Percentiles rank a stretch among this genome's conserved stretches.
phyloP scores from a whole-genome alignment of 2,113 vertebrate genomes.

The Datnioides undecimradiatus region DNA sequence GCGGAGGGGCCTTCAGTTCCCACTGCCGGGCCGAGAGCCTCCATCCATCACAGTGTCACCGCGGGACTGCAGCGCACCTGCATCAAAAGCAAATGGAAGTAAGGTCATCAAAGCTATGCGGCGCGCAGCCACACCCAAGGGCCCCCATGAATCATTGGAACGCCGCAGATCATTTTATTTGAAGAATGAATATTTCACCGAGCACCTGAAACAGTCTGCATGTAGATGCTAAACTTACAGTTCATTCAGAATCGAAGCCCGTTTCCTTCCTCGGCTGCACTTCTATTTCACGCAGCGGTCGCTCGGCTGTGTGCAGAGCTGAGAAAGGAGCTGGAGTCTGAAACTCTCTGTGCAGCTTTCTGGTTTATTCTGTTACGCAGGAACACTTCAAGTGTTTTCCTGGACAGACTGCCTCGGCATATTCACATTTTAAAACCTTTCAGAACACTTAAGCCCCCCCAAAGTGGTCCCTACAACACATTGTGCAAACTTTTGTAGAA shows the following conservation, averaged over 20 bases:
- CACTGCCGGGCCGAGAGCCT: background rate
- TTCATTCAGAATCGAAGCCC: background rate
- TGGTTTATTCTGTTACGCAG: no score
- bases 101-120: conserved; percentile 1
- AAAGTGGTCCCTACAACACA: no score
- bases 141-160: background rate
- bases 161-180: background rate
- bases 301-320: no score
- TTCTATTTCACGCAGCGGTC: background rate
- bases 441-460: no score
- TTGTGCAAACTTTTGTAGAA: no score
- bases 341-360: no score
- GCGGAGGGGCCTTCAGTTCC: background rate
- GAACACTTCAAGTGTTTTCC: no score
- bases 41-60: conserved; percentile 15
- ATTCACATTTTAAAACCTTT: no score
- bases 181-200: conserved; percentile 15
- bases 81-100: conserved; percentile 1
- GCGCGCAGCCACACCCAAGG: background rate
- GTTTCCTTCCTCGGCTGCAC: background rate
- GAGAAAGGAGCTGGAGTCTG: no score
- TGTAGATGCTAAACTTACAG: background rate
- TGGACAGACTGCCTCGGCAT: no score
- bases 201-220: background rate
- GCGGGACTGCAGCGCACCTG: background rate